Evolutionary conservation across 64 coral and sea anemone genomes (phyloP).

Genomic region (Acropora yongei): DNA sequence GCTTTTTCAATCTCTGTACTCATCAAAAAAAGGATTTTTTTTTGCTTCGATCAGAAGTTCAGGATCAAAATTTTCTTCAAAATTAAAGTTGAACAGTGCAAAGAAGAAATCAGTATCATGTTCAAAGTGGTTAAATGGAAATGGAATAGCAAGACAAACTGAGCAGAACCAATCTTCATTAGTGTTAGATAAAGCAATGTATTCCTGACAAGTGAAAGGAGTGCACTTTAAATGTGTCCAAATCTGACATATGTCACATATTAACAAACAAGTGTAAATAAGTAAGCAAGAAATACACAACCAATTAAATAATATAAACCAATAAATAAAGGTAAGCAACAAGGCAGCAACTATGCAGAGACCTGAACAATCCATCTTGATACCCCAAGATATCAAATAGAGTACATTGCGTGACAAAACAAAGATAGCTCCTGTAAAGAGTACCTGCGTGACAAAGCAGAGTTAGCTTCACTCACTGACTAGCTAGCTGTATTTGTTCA

Average conservation of each 20-base stretch:
- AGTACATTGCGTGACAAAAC: neutral
- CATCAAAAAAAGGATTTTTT: slow-evolving; percentile 73
- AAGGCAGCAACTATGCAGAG: neutral
- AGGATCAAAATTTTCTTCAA: slow-evolving; percentile 42
- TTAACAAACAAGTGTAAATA: too few relatives aligned
- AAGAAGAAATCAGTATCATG: slow-evolving; percentile 54
- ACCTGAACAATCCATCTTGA: neutral
- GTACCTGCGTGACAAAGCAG: neutral
- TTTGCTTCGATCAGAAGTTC: slow-evolving; percentile 10
- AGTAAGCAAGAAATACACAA: too few relatives aligned
- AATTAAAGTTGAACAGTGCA: slow-evolving; percentile 43
- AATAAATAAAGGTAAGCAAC: neutral
- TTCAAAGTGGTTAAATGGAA: slow-evolving; percentile 54
- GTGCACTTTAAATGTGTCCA: slow-evolving; percentile 8
- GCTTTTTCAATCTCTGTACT: neutral
- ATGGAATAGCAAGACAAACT: slow-evolving; percentile 7
- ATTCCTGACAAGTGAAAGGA: neutral
- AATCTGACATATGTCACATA: neutral
- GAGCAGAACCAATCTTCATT: slow-evolving; percentile 56
- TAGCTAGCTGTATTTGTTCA: neutral
- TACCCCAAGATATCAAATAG: neutral
- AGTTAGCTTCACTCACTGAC: neutral
- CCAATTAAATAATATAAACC: neutral
- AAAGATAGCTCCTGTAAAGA: neutral
- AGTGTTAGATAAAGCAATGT: neutral